Evolutionary conservation across 23 tunicate species (phyloP), one percentile per base, ranked within the genome.

Genomic region (Oikopleura vanhoeffeni): DNA sequence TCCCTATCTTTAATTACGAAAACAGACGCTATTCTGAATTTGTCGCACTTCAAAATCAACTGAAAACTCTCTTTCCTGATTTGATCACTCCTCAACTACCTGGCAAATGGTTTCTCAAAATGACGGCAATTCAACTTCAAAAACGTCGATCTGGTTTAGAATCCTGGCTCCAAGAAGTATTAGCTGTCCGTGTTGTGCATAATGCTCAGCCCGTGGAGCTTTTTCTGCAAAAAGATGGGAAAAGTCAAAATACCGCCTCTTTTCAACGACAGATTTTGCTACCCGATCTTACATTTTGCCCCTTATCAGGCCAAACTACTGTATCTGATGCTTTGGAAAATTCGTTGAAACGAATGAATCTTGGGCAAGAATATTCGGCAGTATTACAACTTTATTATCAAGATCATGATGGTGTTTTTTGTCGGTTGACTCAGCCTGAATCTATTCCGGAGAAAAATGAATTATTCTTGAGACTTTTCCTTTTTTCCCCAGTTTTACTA

Each of bases 1-100:
- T n/a, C n/a, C n/a, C n/a, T 86, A 0, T 89, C 88, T 35, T 85
- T 83, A 42, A 40, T 89, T 28, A 89, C 34, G 88, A 86, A 0
- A 89, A 87, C 85, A 84, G 97, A 0, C 87, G 97, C 0, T 92
- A 92, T 87, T 87, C 90, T 67, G 97, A 92, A 76, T 92, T 89
- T 67, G 41, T 92, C 24, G 35, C 83, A 4, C 41, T 92, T 13
- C 84, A 83, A 60, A 87, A 87, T 34, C 92, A 92, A 39, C 84
- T 92, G 49, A 83, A 89, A 85, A 89, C 87, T 77, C 87, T 92
- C 18, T 91, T 91, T 67, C 76, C 83, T 39, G 97, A 92, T 84
- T 89, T 92, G 64, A 84, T 87, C 40, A 87, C 83, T 41, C 97
- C 97, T 0, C 89, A 89, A 41, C 89, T 92, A 60, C 97, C 97